Evolutionary conservation across 2,797 vertebrate species (phyloP).

Genomic region (Nyctalus aviator): DNA sequence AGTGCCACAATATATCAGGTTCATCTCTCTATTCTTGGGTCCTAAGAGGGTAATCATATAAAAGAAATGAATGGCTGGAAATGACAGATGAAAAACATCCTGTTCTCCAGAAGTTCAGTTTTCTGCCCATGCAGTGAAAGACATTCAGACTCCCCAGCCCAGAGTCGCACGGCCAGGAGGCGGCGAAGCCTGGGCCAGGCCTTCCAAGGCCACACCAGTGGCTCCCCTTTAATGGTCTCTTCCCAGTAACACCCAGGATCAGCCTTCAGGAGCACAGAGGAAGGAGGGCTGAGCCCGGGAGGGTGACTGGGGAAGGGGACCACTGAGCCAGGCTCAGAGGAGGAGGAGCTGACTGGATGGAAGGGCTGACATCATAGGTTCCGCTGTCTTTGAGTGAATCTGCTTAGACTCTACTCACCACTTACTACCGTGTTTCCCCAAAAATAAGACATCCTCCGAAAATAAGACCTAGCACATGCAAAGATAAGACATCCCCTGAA

Average conservation of each 20-base stretch:
- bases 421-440: neutral
- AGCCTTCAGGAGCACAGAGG: neutral
- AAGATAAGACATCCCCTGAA: too few species aligned
- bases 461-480: too few species aligned
- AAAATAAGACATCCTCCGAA: too few species aligned
- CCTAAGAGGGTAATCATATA: conserved; percentile 57
- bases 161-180: neutral
- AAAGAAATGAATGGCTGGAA: conserved; percentile 71
- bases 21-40: conserved; percentile 40
- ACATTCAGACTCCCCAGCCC: neutral
- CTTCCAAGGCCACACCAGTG: neutral
- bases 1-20: neutral
- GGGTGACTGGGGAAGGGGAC: neutral
- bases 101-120: conserved; percentile 37
- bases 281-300: neutral
- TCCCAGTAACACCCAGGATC: neutral
- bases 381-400: neutral
- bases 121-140: neutral
- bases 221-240: neutral
- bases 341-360: neutral
- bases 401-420: neutral
- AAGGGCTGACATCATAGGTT: neutral
- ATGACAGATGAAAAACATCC: conserved; percentile 55
- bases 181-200: neutral
- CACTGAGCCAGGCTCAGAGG: neutral